Base-by-base conservation (phyloP, 2,113 vertebrate species). In the Phyllopteryx taeniolatus region DNA sequence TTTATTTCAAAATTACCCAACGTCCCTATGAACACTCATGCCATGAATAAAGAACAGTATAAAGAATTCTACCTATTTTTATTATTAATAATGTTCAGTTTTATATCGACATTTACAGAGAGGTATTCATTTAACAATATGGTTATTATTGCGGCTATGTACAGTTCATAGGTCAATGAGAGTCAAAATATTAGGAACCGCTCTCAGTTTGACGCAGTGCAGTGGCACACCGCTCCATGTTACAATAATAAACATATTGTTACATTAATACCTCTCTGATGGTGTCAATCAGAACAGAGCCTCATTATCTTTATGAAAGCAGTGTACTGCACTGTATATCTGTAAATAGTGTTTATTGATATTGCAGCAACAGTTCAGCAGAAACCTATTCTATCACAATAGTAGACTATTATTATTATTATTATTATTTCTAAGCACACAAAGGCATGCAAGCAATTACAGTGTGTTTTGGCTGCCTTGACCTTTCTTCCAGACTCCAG, bases 401-500 rank as follows among this genome's bases (percentile, higher is more conserved):
- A 19, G 49, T 1, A 53, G 49, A 17, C 17, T 53, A 54, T 54
- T n/a, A 2, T 10, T n/a, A 54, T 31, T 13, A 31, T 5, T 59
- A 39, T 39, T 39, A 39, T 39, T 39, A 39, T 39, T 39, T 5
- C 6, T 44, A 43, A 59, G 39, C 35, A 71, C 35, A 78, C 22
- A 9, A 22, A 51, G 27, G 47, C 22, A 70, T 65, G 19, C 11
- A 15, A 20, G 61, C 1, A 20, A 31, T 61, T 14, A 56, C 20
- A n/a, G 53, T 11, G 56, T 59, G 22, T 13, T 14, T 3, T 31
- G 70, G 20, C 71, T 1, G 60, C 33, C 68, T 42, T 68, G 77
- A 86, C 85, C 77, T 71, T 73, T 6, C 10, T 12, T 61, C 62
- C 62, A 65, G 62, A 64, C 56, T 59, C 71, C 81, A 84, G 83